Evolutionary conservation across 35 echinoderm and acorn worm genomes (phyloP), one percentile per base, ranked within the genome.

Genomic region (Diadema setosum): DNA sequence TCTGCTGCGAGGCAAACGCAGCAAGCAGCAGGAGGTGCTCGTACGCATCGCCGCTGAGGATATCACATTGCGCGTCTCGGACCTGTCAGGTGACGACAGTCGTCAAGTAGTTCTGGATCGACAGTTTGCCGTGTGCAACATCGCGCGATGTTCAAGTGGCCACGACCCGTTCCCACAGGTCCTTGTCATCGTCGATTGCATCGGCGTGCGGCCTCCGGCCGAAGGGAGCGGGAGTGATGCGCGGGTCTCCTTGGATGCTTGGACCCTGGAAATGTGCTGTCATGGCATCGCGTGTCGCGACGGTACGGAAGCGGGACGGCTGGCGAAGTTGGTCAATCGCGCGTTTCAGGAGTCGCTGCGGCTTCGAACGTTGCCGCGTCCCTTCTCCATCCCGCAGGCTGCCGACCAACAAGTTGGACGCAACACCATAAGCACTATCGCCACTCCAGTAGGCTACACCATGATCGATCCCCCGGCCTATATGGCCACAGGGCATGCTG

Each of bases 141-240:
- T 78, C 73, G 73, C 73, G 11, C 39, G 73, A n/a, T 78, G 73
- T 5, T 42, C 73, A n/a, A 44, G 21, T n/a, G 73, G 73, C 37
- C 73, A 78, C 40, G 73, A 78, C 73, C 73, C 73, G 14, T 78
- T 78, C 44, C 73, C 73, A 7, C 73, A 78, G 24, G 73, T 78
- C 73, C 34, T 78, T 17, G 15, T 78, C 40, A 24, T 78, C 36
- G 73, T 78, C 12, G 35, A 78, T 12, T 78, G 73, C 73, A 9
- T 78, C 36, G 73, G 73, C 35, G 40, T 78, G 5, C 11, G 27
- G 4, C 37, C 63, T 29, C 63, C 30, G 37, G 35, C 15, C 24
- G 35, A 39, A 5, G 73, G 25, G 35, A 3, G 0, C 39, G 40
- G 23, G 35, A 1, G 73, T 78, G 63, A 67, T 16, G 29, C 25